phyloP scores from a whole-genome alignment of 2,113 vertebrate genomes.

The Carettochelys insculpta region DNA sequence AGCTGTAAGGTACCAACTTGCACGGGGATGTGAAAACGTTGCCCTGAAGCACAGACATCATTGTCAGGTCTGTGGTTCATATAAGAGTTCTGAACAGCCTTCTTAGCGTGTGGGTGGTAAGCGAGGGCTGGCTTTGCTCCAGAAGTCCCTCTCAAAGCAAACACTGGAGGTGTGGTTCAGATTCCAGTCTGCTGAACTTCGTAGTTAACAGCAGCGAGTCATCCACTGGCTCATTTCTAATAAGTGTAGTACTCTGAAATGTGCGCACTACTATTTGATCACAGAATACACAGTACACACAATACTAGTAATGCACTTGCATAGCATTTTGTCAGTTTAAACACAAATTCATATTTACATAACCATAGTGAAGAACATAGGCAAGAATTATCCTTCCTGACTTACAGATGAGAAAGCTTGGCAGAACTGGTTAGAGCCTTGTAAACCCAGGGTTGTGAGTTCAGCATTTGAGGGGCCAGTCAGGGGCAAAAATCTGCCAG shows the following conservation, averaged over 20 bases:
- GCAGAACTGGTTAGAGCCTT: too few species aligned
- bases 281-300: not conserved
- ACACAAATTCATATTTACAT: not conserved
- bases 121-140: not conserved
- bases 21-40: accelerated
- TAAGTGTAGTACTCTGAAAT: not conserved
- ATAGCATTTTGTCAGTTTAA: not conserved
- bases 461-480: too few species aligned
- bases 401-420: not conserved
- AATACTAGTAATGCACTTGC: not conserved
- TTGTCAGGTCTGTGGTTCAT: not conserved
- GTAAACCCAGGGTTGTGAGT: too few species aligned
- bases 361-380: not conserved
- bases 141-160: accelerated
- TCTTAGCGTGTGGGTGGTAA: accelerated
- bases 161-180: not conserved
- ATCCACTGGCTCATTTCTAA: not conserved
- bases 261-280: not conserved
- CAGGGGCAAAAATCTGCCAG: too few species aligned
- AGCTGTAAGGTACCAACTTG: accelerated
- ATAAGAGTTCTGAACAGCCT: not conserved
- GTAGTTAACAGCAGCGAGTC: not conserved
- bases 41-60: not conserved
- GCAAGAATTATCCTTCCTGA: not conserved
- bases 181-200: not conserved